phyloP scores from a whole-genome alignment of 2,113 vertebrate genomes.

The Xiphophorus maculatus region DNA sequence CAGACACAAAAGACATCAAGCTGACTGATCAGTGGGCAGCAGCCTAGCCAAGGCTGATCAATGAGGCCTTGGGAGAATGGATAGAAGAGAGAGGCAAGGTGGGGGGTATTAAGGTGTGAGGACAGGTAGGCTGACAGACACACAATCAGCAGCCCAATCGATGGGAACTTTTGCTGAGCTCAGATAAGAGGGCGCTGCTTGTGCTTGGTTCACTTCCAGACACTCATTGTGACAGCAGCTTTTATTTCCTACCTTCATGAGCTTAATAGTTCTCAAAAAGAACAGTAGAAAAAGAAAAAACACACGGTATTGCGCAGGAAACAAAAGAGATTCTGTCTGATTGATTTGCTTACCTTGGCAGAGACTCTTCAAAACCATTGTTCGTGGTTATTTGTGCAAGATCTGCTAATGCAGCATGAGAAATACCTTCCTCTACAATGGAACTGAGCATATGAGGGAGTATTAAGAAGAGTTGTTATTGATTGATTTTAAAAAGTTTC shows the following conservation, averaged over 20 bases:
- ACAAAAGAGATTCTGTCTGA: conserved; percentile 35
- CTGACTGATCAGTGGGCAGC: conserved; percentile 65
- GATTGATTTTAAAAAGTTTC: conserved; percentile 28
- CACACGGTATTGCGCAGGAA: conserved; percentile 15
- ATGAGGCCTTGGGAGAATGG: conserved; percentile 64
- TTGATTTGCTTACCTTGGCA: conserved; percentile 28
- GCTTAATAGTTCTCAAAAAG: conserved; percentile 41
- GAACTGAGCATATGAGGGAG: conserved; percentile 34
- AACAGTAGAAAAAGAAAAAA: conserved; percentile 1
- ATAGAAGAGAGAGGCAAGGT: conserved; percentile 16
- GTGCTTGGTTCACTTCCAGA: conserved; percentile 52
- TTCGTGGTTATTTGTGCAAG: conserved; percentile 7
- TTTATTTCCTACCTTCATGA: conserved; percentile 63
- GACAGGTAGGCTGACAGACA: conserved; percentile 65
- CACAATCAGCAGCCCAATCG: conserved; percentile 68
- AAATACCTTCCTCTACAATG: conserved; percentile 36
- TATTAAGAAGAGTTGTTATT: conserved; percentile 26
- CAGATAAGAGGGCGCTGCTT: conserved; percentile 70
- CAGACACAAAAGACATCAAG: conserved; percentile 69
- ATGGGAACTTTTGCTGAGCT: conserved; percentile 70
- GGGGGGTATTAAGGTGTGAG: conserved; percentile 24
- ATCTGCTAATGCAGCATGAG: conserved; percentile 43
- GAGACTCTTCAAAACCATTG: conserved; percentile 7
- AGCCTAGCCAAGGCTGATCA: conserved; percentile 60
- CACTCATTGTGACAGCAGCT: conserved; percentile 52